phyloP scores from a whole-genome alignment of 35 echinoderm and acorn worm species.

The Heliocidaris tuberculata region DNA sequence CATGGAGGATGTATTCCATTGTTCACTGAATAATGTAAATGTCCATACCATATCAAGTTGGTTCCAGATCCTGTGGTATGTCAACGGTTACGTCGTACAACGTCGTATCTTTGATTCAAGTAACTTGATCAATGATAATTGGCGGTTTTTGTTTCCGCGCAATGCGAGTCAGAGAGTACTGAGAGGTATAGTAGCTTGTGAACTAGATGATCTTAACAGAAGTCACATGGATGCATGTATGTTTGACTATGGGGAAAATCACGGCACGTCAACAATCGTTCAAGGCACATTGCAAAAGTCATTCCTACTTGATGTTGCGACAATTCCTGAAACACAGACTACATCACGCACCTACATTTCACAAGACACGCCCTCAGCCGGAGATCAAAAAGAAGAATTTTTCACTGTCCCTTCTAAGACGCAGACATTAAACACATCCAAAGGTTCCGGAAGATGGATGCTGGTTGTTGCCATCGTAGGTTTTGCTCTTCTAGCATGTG shows the following conservation, averaged over 20 bases:
- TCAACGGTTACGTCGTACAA: background rate
- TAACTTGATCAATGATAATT: background rate
- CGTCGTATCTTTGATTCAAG: background rate
- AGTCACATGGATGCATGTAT: background rate
- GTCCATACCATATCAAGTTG: background rate
- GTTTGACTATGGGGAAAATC: background rate
- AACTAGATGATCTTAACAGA: background rate
- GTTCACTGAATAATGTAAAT: background rate
- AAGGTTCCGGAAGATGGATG: background rate
- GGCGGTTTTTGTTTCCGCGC: background rate
- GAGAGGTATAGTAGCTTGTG: background rate
- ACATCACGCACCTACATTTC: background rate
- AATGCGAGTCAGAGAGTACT: background rate
- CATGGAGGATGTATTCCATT: background rate
- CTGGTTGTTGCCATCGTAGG: background rate
- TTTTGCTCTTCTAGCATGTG: background rate
- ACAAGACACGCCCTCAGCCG: background rate
- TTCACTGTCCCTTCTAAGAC: background rate
- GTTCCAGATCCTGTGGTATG: background rate
- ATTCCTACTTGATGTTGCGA: background rate
- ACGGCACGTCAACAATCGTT: background rate
- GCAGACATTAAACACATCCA: background rate
- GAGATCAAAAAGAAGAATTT: background rate
- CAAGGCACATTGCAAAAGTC: background rate
- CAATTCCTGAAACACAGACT: background rate